Conservation (phyloP, 1,140 invertebrate genomes). For the Camponotus pennsylvanicus region DNA sequence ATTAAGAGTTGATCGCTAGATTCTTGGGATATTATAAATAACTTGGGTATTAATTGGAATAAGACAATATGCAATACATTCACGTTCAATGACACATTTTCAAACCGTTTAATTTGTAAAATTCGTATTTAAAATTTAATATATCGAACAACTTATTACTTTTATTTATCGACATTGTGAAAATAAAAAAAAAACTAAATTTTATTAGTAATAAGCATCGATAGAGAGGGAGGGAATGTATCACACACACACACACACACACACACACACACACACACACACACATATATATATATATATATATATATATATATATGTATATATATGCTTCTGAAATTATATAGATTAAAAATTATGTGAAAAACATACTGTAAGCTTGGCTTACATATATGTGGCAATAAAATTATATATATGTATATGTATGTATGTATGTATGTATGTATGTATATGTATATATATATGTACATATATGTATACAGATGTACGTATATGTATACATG, state of each 20-base stretch:
- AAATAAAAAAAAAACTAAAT: neutral
- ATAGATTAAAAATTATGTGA: neutral
- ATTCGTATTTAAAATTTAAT: conserved; percentile 4
- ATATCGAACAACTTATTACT: neutral
- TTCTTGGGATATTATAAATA: conserved; percentile 69
- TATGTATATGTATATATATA: no score
- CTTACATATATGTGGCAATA: conserved; percentile 10
- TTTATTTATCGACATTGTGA: neutral
- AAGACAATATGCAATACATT: conserved; percentile 55
- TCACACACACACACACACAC: no score
- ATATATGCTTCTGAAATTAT: neutral
- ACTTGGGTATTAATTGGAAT: conserved; percentile 60
- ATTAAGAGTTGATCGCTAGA: conserved; percentile 73
- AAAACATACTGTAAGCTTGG: neutral
- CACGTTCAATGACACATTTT: neutral
- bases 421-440: neutral
- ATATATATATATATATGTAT: neutral
- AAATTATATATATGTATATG: neutral
- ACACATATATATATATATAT: no score
- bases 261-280: no score
- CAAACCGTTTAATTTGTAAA: neutral
- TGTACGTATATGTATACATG: no score
- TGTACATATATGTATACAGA: no score
- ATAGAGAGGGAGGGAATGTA: neutral
- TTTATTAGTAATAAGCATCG: neutral